phyloP scores from a whole-genome alignment of 2,113 vertebrate genomes.

The Heteronetta atricapilla region DNA sequence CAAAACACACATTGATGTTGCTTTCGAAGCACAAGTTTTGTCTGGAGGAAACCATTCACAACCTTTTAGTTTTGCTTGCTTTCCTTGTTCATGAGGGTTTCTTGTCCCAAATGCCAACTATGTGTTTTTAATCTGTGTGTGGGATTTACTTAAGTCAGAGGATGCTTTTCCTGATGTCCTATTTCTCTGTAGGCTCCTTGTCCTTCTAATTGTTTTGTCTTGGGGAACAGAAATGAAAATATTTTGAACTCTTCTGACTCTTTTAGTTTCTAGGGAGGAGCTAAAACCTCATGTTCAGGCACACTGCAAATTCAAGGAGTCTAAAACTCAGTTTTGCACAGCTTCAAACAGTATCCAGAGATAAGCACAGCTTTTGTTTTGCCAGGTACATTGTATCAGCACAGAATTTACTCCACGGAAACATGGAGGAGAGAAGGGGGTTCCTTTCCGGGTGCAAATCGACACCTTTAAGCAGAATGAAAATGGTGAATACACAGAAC shows the following conservation, averaged over 20 bases:
- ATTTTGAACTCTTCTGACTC: background rate
- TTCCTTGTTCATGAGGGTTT: background rate
- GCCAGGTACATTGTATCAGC: conserved; percentile 95
- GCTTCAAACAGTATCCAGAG: background rate
- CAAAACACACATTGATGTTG: background rate
- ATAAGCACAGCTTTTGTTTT: conserved; percentile 39
- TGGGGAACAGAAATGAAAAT: background rate
- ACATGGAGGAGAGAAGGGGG: conserved; percentile 94
- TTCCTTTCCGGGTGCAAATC: conserved; percentile 92
- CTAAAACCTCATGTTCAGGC: background rate
- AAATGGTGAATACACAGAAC: conserved; percentile 88
- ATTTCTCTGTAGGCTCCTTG: background rate
- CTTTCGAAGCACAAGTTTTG: background rate
- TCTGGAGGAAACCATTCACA: background rate
- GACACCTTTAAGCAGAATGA: conserved; percentile 90
- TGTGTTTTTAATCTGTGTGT: background rate
- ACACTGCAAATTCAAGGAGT: background rate
- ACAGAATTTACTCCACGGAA: conserved; percentile 95
- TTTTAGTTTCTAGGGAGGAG: background rate
- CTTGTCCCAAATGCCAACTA: background rate
- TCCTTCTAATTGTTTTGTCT: background rate
- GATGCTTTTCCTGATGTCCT: background rate
- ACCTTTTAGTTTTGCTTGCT: background rate
- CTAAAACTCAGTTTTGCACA: background rate
- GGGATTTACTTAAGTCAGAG: background rate